Base-by-base conservation (phyloP, 2,797 vertebrate species). In the Emydoidea blandingii region DNA sequence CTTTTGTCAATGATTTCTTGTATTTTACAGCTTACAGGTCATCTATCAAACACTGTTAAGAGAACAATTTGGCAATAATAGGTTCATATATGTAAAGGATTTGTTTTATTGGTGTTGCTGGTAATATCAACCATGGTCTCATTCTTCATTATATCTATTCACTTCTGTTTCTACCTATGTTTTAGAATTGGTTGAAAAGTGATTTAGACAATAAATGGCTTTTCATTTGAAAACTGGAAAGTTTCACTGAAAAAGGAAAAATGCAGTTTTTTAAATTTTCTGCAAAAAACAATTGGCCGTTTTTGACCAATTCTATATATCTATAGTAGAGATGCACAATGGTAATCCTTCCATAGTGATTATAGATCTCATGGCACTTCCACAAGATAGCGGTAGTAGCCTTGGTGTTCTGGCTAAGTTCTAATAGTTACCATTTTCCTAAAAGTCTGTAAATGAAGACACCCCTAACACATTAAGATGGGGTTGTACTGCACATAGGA, bases 141-240 rank as follows among this genome's bases (percentile, higher is more conserved):
- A 19, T 74, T 21, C n/a, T 92, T 95, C 65, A 11, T 68, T 68
- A 37, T 19, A 12, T 37, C 65, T 68, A 21, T 68, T 68, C 65
- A 37, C 19, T 68, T 37, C 8, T 68, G 65, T 23, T 68, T 68
- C n/a, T 68, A 9, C n/a, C n/a, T 68, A 5, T 23, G 4, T 68
- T 37, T 68, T 68, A 37, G 6, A 90, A 12, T 74, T 86, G 0
- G 19, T 90, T 78, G 37, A 89, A 90, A 92, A 87, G 12, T 81
- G 93, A 72, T 95, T 92, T 88, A 83, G 79, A 93, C 89, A 81
- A n/a, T 79, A 87, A 81, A 19, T 41, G 31, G 1, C 10, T 86
- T 97, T 92, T 94, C 4, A 21, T 89, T 86, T 79, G 81, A 62
- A 95, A 10, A 25, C 52, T 88, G 95, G 8, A 49, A 80, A 87